phyloP scores from a whole-genome alignment of 2,113 vertebrate genomes.

The Ochotona princeps region DNA sequence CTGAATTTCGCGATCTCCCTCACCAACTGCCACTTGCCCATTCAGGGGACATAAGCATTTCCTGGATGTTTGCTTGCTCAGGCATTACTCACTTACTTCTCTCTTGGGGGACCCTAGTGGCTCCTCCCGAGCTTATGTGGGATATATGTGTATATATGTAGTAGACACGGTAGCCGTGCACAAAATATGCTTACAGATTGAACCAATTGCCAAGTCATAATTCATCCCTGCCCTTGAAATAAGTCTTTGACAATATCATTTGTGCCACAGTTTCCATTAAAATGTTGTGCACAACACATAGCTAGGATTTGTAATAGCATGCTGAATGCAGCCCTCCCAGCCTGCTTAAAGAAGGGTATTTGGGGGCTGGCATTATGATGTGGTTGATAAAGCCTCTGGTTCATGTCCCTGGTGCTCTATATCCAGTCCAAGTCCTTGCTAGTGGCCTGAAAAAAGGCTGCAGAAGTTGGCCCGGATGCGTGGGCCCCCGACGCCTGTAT shows the following conservation, averaged over 20 bases:
- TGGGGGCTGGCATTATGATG: too few species aligned
- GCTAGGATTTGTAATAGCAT: background rate
- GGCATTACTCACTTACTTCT: background rate
- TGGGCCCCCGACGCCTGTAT: too few species aligned
- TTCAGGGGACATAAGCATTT: background rate
- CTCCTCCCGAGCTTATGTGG: background rate
- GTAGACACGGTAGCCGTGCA: background rate
- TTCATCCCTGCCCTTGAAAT: background rate
- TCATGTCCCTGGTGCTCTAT: too few species aligned
- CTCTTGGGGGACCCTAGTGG: background rate
- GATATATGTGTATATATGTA: rapidly evolving
- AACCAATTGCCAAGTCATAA: background rate
- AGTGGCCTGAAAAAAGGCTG: too few species aligned
- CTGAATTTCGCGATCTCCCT: constrained; percentile 30
- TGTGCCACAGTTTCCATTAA: background rate
- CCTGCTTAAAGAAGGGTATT: background rate
- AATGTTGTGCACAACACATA: rapidly evolving
- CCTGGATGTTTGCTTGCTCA: background rate
- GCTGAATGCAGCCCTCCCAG: background rate
- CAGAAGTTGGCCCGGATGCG: too few species aligned
- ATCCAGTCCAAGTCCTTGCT: too few species aligned
- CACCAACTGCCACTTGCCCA: background rate
- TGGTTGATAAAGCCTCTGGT: too few species aligned
- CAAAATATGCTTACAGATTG: background rate
- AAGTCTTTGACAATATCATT: background rate